A percentile compares a stretch with the other conserved stretches of the same genome.
phyloP scores from a whole-genome alignment of 2,797 vertebrate species.

The Manis pentadactyla region DNA sequence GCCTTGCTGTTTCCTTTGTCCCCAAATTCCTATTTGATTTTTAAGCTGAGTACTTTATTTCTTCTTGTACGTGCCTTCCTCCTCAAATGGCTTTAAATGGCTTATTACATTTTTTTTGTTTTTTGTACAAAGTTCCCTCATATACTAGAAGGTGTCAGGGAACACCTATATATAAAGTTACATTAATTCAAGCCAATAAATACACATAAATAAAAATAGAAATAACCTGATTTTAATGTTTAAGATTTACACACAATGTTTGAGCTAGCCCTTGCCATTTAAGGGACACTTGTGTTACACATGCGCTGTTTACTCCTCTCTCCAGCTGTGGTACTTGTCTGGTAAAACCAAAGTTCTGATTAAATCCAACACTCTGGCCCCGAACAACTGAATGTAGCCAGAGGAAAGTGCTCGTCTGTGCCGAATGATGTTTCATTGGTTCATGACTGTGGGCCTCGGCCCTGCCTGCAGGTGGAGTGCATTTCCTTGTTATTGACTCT shows the following conservation, averaged over 20 bases:
- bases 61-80: neutral
- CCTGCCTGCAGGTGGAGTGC: neutral
- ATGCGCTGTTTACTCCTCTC: neutral
- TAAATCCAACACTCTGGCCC: neutral
- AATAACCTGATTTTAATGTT: conserved; percentile 9
- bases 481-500: neutral
- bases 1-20: neutral
- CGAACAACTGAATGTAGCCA: neutral
- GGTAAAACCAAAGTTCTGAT: conserved; percentile 12
- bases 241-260: neutral
- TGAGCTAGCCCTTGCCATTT: neutral
- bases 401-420: neutral
- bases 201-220: neutral
- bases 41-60: conserved; percentile 20
- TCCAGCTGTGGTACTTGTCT: neutral
- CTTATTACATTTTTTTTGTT: neutral
- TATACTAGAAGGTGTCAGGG: neutral
- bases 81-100: neutral
- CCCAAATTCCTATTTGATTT: conserved; percentile 9
- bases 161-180: neutral
- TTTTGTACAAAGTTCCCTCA: neutral
- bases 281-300: neutral
- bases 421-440: neutral
- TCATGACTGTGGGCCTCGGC: neutral
- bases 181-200: neutral